A percentile compares a stretch with the other conserved stretches of the same genome.
phyloP scores from a whole-genome alignment of 2,113 vertebrate species.

The Ictalurus punctatus region DNA sequence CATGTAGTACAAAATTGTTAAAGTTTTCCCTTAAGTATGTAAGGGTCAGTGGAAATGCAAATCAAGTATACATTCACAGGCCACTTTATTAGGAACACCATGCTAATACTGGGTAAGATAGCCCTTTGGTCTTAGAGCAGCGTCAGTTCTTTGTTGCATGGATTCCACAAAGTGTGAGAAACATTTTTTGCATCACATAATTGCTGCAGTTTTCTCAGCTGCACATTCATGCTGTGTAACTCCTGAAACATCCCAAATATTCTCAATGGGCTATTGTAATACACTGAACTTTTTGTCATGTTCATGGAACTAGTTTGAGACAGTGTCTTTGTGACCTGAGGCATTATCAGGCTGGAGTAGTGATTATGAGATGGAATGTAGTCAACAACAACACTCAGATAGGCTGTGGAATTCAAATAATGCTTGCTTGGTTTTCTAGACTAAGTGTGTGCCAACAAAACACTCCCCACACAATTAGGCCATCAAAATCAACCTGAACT shows the following conservation, averaged over 20 bases:
- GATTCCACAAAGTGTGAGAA: not conserved
- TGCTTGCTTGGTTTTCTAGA: not conserved
- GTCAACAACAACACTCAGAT: not conserved
- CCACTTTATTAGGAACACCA: not conserved
- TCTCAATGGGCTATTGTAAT: not conserved
- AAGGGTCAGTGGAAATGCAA: not conserved
- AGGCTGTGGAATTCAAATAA: not conserved
- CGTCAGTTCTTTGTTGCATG: not conserved
- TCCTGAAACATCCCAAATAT: not conserved
- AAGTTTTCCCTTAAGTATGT: constrained; percentile 21
- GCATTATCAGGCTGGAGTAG: not conserved
- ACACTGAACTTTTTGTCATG: not conserved
- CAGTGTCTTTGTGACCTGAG: not conserved
- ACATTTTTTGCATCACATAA: not conserved
- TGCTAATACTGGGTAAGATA: not conserved
- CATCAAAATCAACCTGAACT: not conserved
- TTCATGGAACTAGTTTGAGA: not conserved
- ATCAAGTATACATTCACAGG: not conserved
- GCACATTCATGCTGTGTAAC: not conserved
- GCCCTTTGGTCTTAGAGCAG: not conserved
- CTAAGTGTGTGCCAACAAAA: not conserved
- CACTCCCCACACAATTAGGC: not conserved
- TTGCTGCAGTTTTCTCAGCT: not conserved
- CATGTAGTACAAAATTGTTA: too few relatives aligned
- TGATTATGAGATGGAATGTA: not conserved